phyloP scores from a whole-genome alignment of 1,140 invertebrate species.

The Drosophila sucinea region DNA sequence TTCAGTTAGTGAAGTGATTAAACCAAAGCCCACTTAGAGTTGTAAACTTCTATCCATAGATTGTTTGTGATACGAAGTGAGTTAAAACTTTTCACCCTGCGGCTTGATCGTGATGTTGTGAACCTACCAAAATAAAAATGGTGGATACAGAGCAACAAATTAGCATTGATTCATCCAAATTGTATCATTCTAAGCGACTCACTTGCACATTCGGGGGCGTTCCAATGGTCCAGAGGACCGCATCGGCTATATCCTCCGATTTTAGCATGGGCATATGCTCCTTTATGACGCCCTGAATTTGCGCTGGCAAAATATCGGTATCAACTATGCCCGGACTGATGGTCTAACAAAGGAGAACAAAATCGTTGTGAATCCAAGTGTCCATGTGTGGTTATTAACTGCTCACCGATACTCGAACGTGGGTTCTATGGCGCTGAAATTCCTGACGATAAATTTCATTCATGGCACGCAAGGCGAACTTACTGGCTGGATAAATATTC shows the following conservation, averaged over 20 bases:
- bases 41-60: too few species aligned
- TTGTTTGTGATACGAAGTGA: too few species aligned
- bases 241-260: conserved; percentile 85
- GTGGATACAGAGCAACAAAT: background rate
- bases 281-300: conserved; percentile 61
- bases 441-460: conserved; percentile 85
- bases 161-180: background rate
- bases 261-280: conserved; percentile 73
- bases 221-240: conserved; percentile 85
- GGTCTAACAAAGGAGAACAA: conserved; percentile 80
- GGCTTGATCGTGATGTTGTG: conserved; percentile 80
- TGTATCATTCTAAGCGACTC: conserved; percentile 24
- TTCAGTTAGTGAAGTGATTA: too few species aligned
- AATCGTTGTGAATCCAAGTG: background rate
- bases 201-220: conserved; percentile 87
- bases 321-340: conserved; percentile 86
- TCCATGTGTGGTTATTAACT: conserved; percentile 1
- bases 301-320: conserved; percentile 84
- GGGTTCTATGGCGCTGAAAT: conserved; percentile 80
- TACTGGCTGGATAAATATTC: conserved; percentile 86
- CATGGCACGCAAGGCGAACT: conserved; percentile 85
- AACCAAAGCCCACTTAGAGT: too few species aligned
- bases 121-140: conserved; percentile 44
- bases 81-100: conserved; percentile 76
- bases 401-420: conserved; percentile 87